Base-by-base conservation (phyloP, 1,140 invertebrate genomes). In the Heliconius eleuchia region DNA sequence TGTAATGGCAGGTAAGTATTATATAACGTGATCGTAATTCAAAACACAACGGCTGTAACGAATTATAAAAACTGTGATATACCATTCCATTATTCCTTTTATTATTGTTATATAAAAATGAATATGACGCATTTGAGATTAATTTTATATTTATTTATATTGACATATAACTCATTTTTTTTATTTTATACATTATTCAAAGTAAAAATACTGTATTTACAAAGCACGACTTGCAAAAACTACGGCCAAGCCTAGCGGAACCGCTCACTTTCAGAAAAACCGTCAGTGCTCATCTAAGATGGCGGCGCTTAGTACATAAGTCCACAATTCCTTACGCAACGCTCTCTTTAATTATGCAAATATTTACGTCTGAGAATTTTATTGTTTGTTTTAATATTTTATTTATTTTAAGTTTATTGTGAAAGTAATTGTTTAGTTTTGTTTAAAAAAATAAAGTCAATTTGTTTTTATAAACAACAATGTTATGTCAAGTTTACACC, bases 211-310 rank as follows among this genome's bases (percentile, higher is more conserved):
- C 19, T 66, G 50, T 70, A 60, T 60, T 37, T 23, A 42, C 34
- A 39, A 50, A 76, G 23, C n/a, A 27, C 27, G 23, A 60, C 34
- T 8, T 19, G 23, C 74, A 70, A 76, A 76, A 76, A 70, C 39
- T 77, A 70, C 60, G 73, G 19, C 42, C 73, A 71, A 27, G 73
- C 27, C 50, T 16, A 23, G 50, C 23, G 60, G 74, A 83, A 82
- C 87, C 88, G 85, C 79, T 91, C 88, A 90, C 88, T 89, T 88
- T 85, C 80, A 84, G 83, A 88, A 89, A 88, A 89, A 86, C 81
- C 85, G 84, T 85, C 83, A 80, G 81, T 83, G 84, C 76, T 90
- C 87, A 87, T 91, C 87, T 84, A 91, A 92, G 88, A 92, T 89
- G 90, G 88, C 89, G 87, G 88, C 82, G 34, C 74, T 46, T 85